phyloP scores from a whole-genome alignment of 2,888 invertebrate species.

The Nudaria mundana region DNA sequence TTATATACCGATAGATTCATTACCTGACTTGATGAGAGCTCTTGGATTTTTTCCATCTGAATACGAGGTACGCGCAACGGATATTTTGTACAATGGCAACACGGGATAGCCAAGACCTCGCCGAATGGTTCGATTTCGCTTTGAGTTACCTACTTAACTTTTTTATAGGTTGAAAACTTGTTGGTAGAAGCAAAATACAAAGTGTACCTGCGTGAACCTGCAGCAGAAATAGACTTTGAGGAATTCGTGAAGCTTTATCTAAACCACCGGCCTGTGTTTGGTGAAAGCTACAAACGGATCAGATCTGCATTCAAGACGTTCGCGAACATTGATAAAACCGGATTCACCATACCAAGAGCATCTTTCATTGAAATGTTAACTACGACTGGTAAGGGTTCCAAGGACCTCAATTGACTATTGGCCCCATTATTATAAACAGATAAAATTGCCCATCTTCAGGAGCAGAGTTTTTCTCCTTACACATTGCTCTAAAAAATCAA shows the following conservation, averaged over 20 bases:
- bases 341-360: conserved; percentile 49
- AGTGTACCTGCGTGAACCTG: conserved; percentile 69
- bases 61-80: conserved; percentile 85
- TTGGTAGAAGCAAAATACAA: conserved; percentile 80
- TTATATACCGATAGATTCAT: conserved; percentile 82
- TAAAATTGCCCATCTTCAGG: neutral
- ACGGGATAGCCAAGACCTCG: no score
- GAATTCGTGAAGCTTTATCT: conserved; percentile 84
- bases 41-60: conserved; percentile 89
- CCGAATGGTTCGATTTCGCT: no score
- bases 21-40: conserved; percentile 88
- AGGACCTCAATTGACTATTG: neutral
- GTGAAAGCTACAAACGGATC: conserved; percentile 68
- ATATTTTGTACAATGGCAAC: no score
- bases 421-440: no score
- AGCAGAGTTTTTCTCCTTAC: no score
- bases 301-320: conserved; percentile 71
- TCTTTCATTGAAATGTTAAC: conserved; percentile 65
- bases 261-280: conserved; percentile 84
- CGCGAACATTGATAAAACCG: conserved; percentile 35
- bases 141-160: neutral
- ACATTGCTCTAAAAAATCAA: no score
- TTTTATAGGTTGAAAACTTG: conserved; percentile 80
- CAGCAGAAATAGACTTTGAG: conserved; percentile 82
- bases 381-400: conserved; percentile 13